Evolutionary conservation across 2,888 invertebrate species (phyloP).

Genomic region (Noctua janthina): DNA sequence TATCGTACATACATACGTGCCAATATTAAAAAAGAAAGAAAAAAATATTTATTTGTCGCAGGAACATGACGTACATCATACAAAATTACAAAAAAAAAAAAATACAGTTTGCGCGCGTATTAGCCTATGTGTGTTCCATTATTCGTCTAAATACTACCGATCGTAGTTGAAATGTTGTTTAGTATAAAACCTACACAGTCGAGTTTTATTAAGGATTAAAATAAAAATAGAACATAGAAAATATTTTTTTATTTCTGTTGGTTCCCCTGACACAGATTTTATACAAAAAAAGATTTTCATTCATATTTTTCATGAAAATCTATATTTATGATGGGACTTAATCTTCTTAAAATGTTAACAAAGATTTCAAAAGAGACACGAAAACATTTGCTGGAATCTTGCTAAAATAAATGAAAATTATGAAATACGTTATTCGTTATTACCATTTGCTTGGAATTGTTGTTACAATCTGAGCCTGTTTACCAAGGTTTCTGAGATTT

Average conservation of each 20-base stretch:
- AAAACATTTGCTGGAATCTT: not conserved
- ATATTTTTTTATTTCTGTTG: not conserved
- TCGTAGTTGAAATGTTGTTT: no score
- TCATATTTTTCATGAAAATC: not conserved
- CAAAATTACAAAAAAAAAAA: no score
- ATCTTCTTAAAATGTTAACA: constrained; percentile 23
- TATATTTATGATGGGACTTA: constrained; percentile 11
- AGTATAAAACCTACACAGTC: not conserved
- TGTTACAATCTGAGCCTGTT: not conserved
- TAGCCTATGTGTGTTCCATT: no score
- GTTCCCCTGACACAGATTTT: not conserved
- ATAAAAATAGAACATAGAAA: not conserved
- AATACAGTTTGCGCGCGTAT: no score
- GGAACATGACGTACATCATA: no score
- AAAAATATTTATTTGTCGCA: no score
- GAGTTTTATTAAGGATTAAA: not conserved
- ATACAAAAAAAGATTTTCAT: not conserved
- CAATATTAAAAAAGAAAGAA: no score
- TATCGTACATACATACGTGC: no score
- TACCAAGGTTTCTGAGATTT: not conserved
- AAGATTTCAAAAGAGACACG: constrained; percentile 3
- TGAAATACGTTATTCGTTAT: not conserved
- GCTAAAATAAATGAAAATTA: not conserved
- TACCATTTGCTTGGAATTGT: not conserved
- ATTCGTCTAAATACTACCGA: no score